A percentile compares a stretch with the other conserved stretches of the same genome.
These are phyloP conservation scores for Glomeris marginata DNA, from an alignment of 2,888 invertebrate genomes.

Conservation along the genomic window DNA sequence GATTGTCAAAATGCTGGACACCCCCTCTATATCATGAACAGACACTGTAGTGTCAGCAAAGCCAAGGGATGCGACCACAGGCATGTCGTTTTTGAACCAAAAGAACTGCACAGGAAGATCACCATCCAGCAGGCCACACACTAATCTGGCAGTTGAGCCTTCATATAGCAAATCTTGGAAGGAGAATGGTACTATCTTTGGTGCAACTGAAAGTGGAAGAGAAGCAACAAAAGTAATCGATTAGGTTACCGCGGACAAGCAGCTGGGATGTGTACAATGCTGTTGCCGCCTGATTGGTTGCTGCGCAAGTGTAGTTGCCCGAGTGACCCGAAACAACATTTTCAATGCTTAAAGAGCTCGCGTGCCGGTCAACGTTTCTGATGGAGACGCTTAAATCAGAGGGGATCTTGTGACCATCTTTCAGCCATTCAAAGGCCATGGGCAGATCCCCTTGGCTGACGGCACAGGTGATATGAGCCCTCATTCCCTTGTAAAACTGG, in stretches of 20 bases:
- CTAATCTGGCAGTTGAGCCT: no score
- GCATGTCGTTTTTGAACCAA: no score
- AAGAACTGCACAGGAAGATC: no score
- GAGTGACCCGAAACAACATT: slow-evolving; percentile 25
- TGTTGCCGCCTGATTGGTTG: slow-evolving; percentile 4
- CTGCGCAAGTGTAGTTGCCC: slow-evolving; percentile 28
- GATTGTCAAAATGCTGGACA: no score
- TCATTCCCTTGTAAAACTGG: slow-evolving; percentile 12
- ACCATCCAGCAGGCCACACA: no score
- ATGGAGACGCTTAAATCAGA: slow-evolving; percentile 9
- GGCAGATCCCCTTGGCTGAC: slow-evolving; percentile 24
- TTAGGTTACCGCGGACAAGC: slow-evolving; percentile 9
- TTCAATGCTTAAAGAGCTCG: slow-evolving; percentile 26
- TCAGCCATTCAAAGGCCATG: slow-evolving; percentile 27
- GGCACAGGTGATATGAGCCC: slow-evolving; percentile 12
- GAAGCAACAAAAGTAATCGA: background rate
- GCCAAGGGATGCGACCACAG: no score
- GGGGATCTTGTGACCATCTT: slow-evolving; percentile 26
- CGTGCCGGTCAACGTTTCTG: slow-evolving; percentile 24
- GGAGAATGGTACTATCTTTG: slow-evolving; percentile 57
- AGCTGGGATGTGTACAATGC: slow-evolving; percentile 6
- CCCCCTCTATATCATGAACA: no score
- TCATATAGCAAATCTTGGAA: slow-evolving; percentile 41
- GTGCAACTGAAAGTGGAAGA: slow-evolving; percentile 3
- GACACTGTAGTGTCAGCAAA: no score